These are phyloP conservation scores for Polydrusus tereticollis DNA, from an alignment of 2,888 invertebrate species.

Conservation along the genomic window DNA sequence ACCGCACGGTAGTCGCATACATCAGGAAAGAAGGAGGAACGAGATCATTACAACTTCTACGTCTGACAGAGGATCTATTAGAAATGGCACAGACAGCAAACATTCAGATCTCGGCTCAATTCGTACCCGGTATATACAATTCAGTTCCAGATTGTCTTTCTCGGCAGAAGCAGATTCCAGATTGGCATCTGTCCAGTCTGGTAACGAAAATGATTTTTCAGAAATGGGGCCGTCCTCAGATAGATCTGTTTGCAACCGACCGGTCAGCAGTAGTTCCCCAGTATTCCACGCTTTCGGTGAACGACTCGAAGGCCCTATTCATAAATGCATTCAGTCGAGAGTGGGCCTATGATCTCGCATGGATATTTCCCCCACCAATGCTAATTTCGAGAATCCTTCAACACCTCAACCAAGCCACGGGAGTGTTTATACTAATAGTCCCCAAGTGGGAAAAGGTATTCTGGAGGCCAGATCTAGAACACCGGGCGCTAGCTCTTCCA, in stretches of 20 bases:
- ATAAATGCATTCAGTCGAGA: constrained; percentile 46
- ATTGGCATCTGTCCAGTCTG: constrained; percentile 46
- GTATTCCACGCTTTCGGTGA: constrained; percentile 33
- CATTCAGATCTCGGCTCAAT: constrained; percentile 6
- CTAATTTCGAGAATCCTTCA: constrained; percentile 52
- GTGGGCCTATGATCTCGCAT: constrained; percentile 42
- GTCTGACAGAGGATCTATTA: neutral
- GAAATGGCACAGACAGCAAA: constrained; percentile 1
- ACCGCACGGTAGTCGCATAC: constrained; percentile 40
- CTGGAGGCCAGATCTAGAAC: constrained; percentile 57
- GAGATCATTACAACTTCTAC: constrained; percentile 4
- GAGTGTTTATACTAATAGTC: constrained; percentile 53
- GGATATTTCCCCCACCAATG: constrained; percentile 57
- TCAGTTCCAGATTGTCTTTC: constrained; percentile 47
- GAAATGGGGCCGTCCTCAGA: constrained; percentile 43
- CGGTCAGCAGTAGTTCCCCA: constrained; percentile 42
- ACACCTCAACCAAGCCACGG: constrained; percentile 52
- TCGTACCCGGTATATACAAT: constrained; percentile 48
- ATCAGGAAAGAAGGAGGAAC: constrained; percentile 37
- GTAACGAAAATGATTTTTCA: constrained; percentile 34
- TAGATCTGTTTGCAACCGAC: constrained; percentile 48
- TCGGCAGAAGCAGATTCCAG: constrained; percentile 29
- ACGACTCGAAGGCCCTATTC: constrained; percentile 35
- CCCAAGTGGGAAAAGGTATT: constrained; percentile 51
- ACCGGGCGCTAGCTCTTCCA: constrained; percentile 53